Evolutionary conservation across 2,113 vertebrate species (phyloP).

Genomic region (Neotoma lepida): DNA sequence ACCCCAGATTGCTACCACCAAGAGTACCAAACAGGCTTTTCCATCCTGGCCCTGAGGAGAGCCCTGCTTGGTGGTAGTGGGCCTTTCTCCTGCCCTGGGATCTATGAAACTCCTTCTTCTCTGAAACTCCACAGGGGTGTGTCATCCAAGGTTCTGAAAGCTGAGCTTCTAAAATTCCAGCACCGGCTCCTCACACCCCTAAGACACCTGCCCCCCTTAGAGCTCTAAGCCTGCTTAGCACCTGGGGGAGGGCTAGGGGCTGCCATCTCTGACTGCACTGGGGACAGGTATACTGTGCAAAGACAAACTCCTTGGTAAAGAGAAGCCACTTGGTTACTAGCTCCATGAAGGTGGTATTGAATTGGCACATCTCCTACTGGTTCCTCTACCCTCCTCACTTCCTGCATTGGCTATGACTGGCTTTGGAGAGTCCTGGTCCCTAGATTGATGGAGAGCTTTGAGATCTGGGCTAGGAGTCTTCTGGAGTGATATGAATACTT

Average conservation of each 20-base stretch:
- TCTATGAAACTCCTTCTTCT: background rate
- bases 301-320: background rate
- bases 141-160: background rate
- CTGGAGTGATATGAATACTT: background rate
- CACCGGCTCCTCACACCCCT: background rate
- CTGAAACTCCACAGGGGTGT: background rate
- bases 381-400: too few relatives aligned
- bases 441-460: background rate
- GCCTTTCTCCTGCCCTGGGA: background rate
- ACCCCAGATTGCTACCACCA: background rate
- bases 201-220: too few relatives aligned
- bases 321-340: background rate
- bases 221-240: too few relatives aligned
- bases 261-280: background rate
- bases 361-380: background rate
- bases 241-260: accelerated
- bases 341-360: accelerated
- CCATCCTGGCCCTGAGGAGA: background rate
- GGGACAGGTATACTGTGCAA: background rate
- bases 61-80: background rate
- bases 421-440: background rate
- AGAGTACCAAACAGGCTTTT: background rate
- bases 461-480: background rate
- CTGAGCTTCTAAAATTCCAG: background rate
- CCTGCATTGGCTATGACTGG: background rate